A percentile compares a stretch with the other conserved stretches of the same genome.
Conservation (phyloP, 2,113 vertebrate species). For the Macroglossus sobrinus region DNA sequence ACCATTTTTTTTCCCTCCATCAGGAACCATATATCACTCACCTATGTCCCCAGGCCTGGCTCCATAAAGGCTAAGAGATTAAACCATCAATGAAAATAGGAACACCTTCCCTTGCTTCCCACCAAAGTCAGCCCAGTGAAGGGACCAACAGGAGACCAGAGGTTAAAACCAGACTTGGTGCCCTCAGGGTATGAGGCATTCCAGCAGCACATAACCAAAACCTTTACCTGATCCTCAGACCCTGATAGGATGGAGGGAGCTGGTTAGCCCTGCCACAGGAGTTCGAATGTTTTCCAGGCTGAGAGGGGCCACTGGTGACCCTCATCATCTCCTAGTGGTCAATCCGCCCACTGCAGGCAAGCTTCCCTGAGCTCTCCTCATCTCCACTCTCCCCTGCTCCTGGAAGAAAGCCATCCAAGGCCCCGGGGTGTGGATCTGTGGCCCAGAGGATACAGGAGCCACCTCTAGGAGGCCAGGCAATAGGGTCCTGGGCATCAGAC, state of each 20-base stretch:
- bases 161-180: neutral
- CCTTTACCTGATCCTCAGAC: neutral
- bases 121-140: neutral
- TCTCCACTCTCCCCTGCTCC: accelerated
- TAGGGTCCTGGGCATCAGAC: neutral
- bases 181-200: neutral
- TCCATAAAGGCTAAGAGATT: neutral
- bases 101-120: too few species aligned
- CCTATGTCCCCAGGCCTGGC: neutral
- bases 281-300: neutral
- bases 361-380: too few species aligned
- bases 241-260: neutral
- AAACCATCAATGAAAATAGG: neutral
- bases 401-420: neutral
- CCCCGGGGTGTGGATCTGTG: neutral
- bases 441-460: neutral
- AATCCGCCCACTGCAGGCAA: too few species aligned
- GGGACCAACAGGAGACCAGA: neutral
- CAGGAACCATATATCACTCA: neutral
- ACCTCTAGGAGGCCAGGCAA: neutral
- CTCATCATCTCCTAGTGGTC: neutral
- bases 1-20: too few species aligned
- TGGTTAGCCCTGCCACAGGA: neutral
- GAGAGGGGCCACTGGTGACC: neutral
- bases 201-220: neutral